These are phyloP conservation scores for Drosophila repleta DNA, from an alignment of 1,140 invertebrate species.

Conservation along the genomic window DNA sequence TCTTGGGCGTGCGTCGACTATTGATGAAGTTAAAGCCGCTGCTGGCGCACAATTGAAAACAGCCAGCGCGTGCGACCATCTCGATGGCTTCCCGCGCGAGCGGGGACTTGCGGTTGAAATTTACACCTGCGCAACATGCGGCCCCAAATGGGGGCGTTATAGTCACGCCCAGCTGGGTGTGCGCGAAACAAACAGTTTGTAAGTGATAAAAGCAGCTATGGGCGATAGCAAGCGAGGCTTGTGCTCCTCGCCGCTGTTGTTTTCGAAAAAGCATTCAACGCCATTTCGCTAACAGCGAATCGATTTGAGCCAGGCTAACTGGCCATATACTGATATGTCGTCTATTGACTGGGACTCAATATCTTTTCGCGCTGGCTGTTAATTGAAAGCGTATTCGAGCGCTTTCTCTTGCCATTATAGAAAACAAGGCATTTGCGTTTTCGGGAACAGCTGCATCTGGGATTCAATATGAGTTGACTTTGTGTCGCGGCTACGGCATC, in stretches of 20 bases:
- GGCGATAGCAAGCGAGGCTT: not conserved
- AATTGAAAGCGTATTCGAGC: not conserved
- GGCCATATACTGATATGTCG: too few relatives aligned
- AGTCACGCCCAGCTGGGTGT: not conserved
- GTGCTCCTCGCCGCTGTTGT: slow-evolving; percentile 4
- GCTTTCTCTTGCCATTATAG: not conserved
- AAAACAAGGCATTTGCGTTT: not conserved
- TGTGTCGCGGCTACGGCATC: slow-evolving; percentile 18
- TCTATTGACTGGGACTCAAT: too few relatives aligned
- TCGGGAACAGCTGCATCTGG: slow-evolving; percentile 6
- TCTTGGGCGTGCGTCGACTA: slow-evolving; percentile 59
- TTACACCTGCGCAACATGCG: slow-evolving; percentile 31
- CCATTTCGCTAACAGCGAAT: slow-evolving; percentile 1
- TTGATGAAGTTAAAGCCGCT: slow-evolving; percentile 58
- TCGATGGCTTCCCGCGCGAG: slow-evolving; percentile 46
- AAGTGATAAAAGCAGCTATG: slow-evolving; percentile 21
- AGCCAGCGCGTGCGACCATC: slow-evolving; percentile 62
- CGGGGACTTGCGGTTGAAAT: slow-evolving; percentile 37
- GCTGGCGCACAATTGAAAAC: slow-evolving; percentile 50
- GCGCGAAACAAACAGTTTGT: slow-evolving; percentile 7
- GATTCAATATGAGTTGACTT: slow-evolving; percentile 42
- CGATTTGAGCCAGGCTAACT: not conserved
- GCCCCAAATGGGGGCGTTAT: not conserved
- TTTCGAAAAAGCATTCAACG: slow-evolving; percentile 7
- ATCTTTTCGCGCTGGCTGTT: too few relatives aligned